Evolutionary conservation across 2,797 vertebrate genomes (phyloP).

Genomic region (Sphenodon punctatus): DNA sequence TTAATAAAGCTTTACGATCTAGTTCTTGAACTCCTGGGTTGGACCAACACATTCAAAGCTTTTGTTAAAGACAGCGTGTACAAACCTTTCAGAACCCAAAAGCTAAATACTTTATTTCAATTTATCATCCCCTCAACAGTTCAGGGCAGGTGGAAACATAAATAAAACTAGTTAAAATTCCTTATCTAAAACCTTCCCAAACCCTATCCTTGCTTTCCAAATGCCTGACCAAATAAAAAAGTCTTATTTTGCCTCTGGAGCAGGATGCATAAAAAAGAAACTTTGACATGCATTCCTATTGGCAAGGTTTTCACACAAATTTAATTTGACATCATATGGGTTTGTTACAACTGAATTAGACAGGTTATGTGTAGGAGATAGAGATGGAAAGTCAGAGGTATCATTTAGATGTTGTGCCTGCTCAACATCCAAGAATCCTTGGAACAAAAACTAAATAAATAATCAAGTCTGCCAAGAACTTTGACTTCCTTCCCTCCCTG

Average conservation of each 20-base stretch:
- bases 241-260: no score
- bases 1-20: not conserved
- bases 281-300: not conserved
- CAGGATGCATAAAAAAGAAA: no score
- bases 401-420: not conserved
- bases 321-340: not conserved
- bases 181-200: no score
- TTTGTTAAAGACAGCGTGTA: no score
- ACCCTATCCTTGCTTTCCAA: no score
- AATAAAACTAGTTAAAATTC: no score
- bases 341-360: not conserved
- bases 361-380: not conserved
- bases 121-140: no score
- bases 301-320: not conserved
- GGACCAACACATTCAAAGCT: not conserved
- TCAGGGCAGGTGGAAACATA: no score
- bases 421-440: not conserved
- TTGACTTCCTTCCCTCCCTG: not conserved
- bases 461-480: not conserved
- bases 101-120: no score
- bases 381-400: not conserved
- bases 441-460: not conserved
- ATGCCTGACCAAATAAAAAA: no score
- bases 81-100: no score
- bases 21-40: conserved; percentile 13